phyloP scores from a whole-genome alignment of 2,113 vertebrate genomes.

The Sardina pilchardus region DNA sequence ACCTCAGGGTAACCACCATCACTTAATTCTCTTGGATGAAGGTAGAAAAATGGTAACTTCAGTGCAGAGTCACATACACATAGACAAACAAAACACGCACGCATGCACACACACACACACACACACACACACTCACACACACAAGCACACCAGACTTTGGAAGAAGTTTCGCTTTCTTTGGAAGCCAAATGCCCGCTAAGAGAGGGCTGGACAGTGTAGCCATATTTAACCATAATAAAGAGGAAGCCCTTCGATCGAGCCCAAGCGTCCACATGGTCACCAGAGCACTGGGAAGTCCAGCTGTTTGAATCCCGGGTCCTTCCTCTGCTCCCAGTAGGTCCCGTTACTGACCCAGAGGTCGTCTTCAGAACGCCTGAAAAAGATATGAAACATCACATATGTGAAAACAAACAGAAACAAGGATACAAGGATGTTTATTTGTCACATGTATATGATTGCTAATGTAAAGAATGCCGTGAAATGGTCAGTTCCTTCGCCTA shows the following conservation, averaged over 20 bases:
- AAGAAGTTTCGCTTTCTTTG: not conserved
- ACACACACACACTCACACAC: constrained; percentile 20
- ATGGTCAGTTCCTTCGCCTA: too few species aligned
- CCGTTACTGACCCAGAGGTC: constrained; percentile 91
- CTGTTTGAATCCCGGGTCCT: constrained; percentile 86
- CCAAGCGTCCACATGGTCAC: constrained; percentile 66
- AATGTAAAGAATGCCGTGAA: too few species aligned
- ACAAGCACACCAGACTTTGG: constrained; percentile 9
- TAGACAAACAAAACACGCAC: not conserved
- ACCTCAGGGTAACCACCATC: not conserved
- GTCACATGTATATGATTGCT: too few species aligned
- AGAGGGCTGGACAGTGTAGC: not conserved
- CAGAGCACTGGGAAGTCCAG: constrained; percentile 87
- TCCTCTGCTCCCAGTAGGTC: constrained; percentile 86
- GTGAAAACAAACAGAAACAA: not conserved
- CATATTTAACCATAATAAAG: not conserved
- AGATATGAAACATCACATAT: constrained; percentile 31
- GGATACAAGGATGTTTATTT: too few species aligned
- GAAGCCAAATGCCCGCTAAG: not conserved
- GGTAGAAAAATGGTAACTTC: not conserved
- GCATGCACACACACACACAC: not conserved
- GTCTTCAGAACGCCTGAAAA: constrained; percentile 80
- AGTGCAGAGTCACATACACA: not conserved
- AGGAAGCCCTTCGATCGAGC: not conserved
- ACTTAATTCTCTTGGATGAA: not conserved